phyloP scores from a whole-genome alignment of 2,888 invertebrate genomes.

The Deroplatys truncata region DNA sequence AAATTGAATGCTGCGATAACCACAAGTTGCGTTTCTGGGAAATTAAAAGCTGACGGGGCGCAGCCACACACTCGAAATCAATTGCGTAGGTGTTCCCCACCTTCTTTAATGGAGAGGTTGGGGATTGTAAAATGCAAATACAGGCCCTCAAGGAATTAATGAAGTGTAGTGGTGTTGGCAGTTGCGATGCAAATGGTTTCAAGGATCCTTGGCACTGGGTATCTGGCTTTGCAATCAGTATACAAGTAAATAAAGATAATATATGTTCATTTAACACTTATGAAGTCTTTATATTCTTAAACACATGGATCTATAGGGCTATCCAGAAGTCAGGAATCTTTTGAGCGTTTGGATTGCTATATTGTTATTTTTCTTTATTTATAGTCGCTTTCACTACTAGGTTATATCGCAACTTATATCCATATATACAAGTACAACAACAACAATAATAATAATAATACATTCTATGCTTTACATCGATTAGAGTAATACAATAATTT shows the following conservation, averaged over 20 bases:
- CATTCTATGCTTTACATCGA: no score
- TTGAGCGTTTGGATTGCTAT: no score
- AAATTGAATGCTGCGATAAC: background rate
- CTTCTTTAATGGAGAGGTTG: background rate
- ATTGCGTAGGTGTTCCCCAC: background rate
- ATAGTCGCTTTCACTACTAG: no score
- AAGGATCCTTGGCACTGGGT: background rate
- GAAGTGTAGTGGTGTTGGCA: background rate
- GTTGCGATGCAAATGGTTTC: background rate
- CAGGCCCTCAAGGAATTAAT: background rate
- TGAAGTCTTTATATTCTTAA: no score
- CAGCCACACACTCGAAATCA: background rate
- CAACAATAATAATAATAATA: no score
- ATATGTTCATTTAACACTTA: no score
- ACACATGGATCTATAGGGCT: no score
- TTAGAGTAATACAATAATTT: no score
- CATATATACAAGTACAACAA: no score
- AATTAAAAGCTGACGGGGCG: background rate
- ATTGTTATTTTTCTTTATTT: no score
- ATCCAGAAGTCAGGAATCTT: no score
- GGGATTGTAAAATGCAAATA: background rate
- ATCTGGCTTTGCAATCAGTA: background rate
- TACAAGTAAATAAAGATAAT: background rate
- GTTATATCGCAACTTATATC: no score
- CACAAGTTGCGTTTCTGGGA: background rate